Evolutionary conservation across 2,113 vertebrate genomes (phyloP).

Genomic region (Cavia aperea): DNA sequence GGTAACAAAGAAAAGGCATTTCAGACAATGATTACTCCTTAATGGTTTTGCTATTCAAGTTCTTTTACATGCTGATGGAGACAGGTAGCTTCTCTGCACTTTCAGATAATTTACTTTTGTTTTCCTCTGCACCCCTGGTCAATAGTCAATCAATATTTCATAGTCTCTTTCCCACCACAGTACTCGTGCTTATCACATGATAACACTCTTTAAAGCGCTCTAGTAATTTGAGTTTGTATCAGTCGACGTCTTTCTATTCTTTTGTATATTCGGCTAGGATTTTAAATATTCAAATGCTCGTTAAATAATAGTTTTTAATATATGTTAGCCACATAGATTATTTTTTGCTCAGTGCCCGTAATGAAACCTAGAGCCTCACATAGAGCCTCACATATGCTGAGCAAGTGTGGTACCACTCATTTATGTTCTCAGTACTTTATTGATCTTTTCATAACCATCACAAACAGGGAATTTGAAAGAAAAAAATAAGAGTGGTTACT

Average conservation of each 20-base stretch:
- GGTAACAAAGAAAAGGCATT: not conserved
- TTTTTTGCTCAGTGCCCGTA: not conserved
- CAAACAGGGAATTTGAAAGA: not conserved
- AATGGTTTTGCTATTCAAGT: not conserved
- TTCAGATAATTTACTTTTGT: conserved; percentile 15
- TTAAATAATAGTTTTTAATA: not conserved
- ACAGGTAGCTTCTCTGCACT: not conserved
- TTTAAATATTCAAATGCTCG: not conserved
- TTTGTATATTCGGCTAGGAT: not conserved
- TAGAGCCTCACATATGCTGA: not conserved
- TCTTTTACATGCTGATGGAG: not conserved
- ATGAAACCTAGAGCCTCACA: not conserved
- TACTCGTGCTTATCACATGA: not conserved
- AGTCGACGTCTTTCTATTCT: not conserved
- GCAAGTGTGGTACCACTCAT: not conserved
- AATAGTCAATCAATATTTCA: conserved; percentile 29
- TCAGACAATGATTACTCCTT: not conserved
- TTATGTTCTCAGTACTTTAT: not conserved
- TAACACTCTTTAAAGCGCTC: not conserved
- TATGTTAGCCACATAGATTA: not conserved
- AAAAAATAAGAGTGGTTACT: not conserved
- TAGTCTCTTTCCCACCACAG: not conserved
- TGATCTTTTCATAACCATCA: not conserved
- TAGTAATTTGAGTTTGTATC: not conserved
- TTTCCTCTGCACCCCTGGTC: not conserved